Evolutionary conservation across 2,113 vertebrate species (phyloP).

Genomic region (mouse (Mus musculus)): GRCm39 chr10:82522501-82523000

Average conservation of each 20-base stretch:
- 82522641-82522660: background rate
- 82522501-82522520: background rate
- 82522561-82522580: background rate
- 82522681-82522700: background rate
- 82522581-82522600: conserved; percentile 16
- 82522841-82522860: background rate
- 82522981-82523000: background rate
- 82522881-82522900: background rate
- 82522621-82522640: background rate
- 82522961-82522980: background rate
- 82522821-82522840: background rate
- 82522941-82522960: background rate
- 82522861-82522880: background rate
- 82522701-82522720: background rate
- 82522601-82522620: background rate
- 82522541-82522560: background rate
- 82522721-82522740: background rate
- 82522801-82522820: background rate
- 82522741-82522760: background rate
- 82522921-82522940: background rate
- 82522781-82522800: background rate
- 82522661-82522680: background rate
- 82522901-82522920: background rate
- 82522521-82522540: background rate
- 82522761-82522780: background rate